Evolutionary conservation across 2,113 vertebrate genomes (phyloP).

Genomic region (Pseudorhombus dupliciocellatus): DNA sequence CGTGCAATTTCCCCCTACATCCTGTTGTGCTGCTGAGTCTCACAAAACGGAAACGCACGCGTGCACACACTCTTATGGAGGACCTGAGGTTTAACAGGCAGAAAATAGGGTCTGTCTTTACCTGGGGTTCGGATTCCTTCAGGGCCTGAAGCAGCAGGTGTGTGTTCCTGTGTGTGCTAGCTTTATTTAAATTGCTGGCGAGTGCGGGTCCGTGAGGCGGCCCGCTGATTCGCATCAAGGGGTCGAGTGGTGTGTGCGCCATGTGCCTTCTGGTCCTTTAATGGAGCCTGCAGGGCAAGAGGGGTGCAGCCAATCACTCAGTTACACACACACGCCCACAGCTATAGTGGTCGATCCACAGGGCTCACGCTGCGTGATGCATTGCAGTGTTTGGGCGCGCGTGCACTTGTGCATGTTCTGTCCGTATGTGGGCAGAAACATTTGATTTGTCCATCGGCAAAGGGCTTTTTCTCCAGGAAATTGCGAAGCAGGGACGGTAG

Average conservation of each 20-base stretch:
- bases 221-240: constrained; percentile 50
- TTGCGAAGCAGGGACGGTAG: neutral
- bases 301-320: constrained; percentile 63
- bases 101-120: constrained; percentile 75
- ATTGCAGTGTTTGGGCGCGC: neutral
- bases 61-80: neutral
- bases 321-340: constrained; percentile 13
- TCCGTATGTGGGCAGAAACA: neutral
- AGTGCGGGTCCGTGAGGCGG: constrained; percentile 12
- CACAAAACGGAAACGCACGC: constrained; percentile 32
- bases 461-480: constrained; percentile 8
- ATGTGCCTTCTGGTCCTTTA: constrained; percentile 56
- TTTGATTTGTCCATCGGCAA: constrained; percentile 3
- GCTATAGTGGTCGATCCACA: neutral
- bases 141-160: constrained; percentile 44
- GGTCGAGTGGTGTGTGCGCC: constrained; percentile 32
- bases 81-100: constrained; percentile 66
- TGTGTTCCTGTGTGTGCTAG: constrained; percentile 37
- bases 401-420: neutral
- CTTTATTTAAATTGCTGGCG: constrained; percentile 51
- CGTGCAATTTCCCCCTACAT: constrained; percentile 59
- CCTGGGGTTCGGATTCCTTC: constrained; percentile 33
- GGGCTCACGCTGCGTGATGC: constrained; percentile 16
- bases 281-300: constrained; percentile 46
- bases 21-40: constrained; percentile 65